Base-by-base conservation (phyloP, 2,797 vertebrate species). In the Sebastes diaconus region DNA sequence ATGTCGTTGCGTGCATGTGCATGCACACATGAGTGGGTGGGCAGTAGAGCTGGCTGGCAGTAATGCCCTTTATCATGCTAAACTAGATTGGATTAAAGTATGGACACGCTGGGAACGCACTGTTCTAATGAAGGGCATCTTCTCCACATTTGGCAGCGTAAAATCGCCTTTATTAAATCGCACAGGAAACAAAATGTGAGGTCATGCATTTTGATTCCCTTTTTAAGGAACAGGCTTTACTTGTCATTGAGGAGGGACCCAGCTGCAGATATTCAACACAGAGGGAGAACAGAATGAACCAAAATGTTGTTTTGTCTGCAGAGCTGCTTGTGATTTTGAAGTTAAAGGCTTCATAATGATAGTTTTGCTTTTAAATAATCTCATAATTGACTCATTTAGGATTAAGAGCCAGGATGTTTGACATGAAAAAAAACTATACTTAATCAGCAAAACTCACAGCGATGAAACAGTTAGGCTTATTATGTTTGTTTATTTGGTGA, bases 131-230 rank as follows among this genome's bases (percentile, higher is more conserved):
- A 95, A 95, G 87, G 91, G 79, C 90, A 92, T 93, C 93, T 92
- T 90, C 86, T 90, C 81, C 78, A 85, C 83, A 77, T 94, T 94
- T 93, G 88, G 71, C 72, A 55, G 87, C 79, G 61, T 94, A 85
- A 94, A 95, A 94, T 94, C 32, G 69, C 71, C 86, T 95, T 93
- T 91, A 93, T 95, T 94, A 92, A 95, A 95, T 94, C 50, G 88
- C 73, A 83, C 75, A 76, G 82, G 87, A 92, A 91, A 91, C 90
- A 92, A 89, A 92, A 93, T 83, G 84, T 84, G 84, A 90, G 90
- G 90, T 85, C 90, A 85, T 54, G 64, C 42, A 0, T 87, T 87
- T 84, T 84, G 70, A 79, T 88, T 90, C 74, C 76, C 73, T 83
- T 83, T 83, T 87, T 74, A 85, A 84, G 50, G 73, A 84, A 83